Conservation (phyloP, 2,113 vertebrate genomes). For the Hydrolagus affinis region DNA sequence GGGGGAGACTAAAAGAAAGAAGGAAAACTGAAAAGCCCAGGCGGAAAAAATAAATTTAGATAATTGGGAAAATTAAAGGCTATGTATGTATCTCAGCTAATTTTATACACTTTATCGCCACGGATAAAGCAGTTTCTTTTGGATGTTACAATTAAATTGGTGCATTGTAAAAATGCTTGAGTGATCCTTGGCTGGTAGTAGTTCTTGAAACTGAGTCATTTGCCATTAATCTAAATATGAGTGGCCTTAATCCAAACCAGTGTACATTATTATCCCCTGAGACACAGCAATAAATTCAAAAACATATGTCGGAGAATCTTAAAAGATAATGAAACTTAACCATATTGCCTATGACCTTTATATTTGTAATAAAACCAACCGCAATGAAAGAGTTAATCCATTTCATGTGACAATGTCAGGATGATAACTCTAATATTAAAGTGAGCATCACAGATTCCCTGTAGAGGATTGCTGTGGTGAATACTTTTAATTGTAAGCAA, state of each 20-base stretch:
- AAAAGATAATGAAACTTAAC: background rate
- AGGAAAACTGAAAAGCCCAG: too few species aligned
- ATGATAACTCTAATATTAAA: background rate
- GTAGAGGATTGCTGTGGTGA: background rate
- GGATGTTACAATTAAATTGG: too few species aligned
- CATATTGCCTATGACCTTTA: background rate
- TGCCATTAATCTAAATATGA: slow-evolving; percentile 7
- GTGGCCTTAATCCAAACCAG: slow-evolving; percentile 17
- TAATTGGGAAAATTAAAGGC: too few species aligned
- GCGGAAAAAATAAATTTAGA: too few species aligned
- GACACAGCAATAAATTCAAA: slow-evolving; percentile 19
- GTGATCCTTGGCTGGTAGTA: background rate
- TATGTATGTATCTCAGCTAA: too few species aligned
- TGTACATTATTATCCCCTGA: background rate
- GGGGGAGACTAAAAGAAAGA: too few species aligned
- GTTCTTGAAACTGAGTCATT: background rate
- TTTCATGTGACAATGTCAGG: background rate
- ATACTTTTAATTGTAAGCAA: slow-evolving; percentile 15
- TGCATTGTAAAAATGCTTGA: too few species aligned
- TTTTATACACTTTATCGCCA: too few species aligned
- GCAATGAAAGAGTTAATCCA: background rate
- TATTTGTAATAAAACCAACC: background rate
- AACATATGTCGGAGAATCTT: slow-evolving; percentile 24
- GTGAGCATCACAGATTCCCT: background rate
- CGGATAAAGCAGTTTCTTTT: too few species aligned